Evolutionary conservation across 2,113 vertebrate genomes (phyloP), one percentile per base, ranked within the genome.

Genomic region (Galemys pyrenaicus): DNA sequence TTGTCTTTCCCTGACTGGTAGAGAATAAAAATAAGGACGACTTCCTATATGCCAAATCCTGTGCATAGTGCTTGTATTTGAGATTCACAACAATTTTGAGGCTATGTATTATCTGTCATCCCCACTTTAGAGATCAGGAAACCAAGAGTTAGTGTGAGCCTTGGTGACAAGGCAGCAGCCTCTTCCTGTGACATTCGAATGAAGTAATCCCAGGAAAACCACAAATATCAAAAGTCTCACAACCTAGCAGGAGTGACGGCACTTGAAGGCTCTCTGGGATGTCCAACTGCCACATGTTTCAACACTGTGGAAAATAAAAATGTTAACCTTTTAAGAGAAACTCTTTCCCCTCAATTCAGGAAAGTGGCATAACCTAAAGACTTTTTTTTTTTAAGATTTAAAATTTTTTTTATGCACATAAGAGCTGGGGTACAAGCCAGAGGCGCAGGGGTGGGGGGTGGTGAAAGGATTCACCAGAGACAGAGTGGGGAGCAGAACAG

Each of bases 241-340:
- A 87, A 10, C 3, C 44, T 6, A 37, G 64, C 32, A 44, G 16
- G 37, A 46, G 46, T 46, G 44, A 56, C 81, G 30, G 28, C 37
- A 49, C 68, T 79, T 65, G n/a, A 56, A 92, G 92, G 24, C 78
- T 58, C 28, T 46, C 49, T 62, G 2, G 68, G 51, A 87, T 51
- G 9, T 39, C 60, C 20, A 15, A 32, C 58, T 64, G n/a, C 79
- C 28, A 13, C 9, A 77, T 51, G 20, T 79, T 90, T 83, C 75
- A 78, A 44, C 71, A 35, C 81, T 39, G n/a, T 10, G 13, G 70
- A 32, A 90, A 81, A 32, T 41, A 85, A 79, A 60, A 89, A 37
- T 32, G 28, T 87, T 78, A 87, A 90, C 71, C 88, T 92, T 84
- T 84, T 80, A 90, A 85, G 82, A 80, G 89, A 58, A 94, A 94